Evolutionary conservation across 1,140 invertebrate genomes (phyloP).

Genomic region (Asobara japonica): DNA sequence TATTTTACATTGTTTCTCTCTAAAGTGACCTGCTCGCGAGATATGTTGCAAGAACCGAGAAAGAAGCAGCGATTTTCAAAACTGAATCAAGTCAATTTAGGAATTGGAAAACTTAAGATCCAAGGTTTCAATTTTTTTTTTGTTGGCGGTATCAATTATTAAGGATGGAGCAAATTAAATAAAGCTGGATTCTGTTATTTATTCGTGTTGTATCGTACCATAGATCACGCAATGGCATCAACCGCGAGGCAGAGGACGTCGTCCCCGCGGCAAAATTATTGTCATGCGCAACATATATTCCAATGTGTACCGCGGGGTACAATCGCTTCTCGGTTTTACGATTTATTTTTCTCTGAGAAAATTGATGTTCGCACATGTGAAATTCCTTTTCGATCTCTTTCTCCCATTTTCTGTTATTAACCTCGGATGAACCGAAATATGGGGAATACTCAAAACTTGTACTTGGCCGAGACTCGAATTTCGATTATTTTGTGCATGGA

Average conservation of each 20-base stretch:
- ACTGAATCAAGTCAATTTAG: too few species aligned
- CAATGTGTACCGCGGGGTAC: constrained; percentile 17
- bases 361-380: constrained; percentile 43
- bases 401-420: neutral
- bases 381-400: constrained; percentile 20
- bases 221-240: constrained; percentile 50
- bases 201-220: constrained; percentile 51
- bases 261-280: constrained; percentile 39
- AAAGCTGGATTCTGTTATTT: constrained; percentile 52
- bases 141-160: too few species aligned
- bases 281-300: constrained; percentile 24
- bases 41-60: too few species aligned
- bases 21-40: too few species aligned
- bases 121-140: too few species aligned
- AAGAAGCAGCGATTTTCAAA: too few species aligned
- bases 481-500: too few species aligned
- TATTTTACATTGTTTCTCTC: too few species aligned
- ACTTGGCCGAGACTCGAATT: too few species aligned
- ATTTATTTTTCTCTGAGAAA: constrained; percentile 55
- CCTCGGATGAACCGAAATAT: constrained; percentile 12
- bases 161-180: constrained; percentile 54
- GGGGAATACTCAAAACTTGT: too few species aligned
- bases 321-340: constrained; percentile 29
- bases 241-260: constrained; percentile 27
- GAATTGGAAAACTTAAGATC: too few species aligned